phyloP scores from a whole-genome alignment of 2,888 invertebrate species.

The Ischnus inquisitorius region DNA sequence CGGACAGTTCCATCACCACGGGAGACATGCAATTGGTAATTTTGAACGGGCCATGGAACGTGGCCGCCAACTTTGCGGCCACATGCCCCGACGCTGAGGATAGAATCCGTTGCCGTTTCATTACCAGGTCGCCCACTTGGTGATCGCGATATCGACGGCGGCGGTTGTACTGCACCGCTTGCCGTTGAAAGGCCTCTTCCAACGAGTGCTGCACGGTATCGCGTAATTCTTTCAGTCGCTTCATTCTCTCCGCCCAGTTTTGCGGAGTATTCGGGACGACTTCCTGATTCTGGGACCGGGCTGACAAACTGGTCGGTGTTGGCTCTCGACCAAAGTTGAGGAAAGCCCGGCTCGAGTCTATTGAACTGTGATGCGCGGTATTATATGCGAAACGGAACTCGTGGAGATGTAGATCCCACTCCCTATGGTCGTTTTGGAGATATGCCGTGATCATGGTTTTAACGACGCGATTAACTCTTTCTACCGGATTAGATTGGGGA shows the following conservation, averaged over 20 bases:
- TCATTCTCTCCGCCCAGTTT: constrained; percentile 22
- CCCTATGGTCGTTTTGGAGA: not conserved
- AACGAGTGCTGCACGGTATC: not conserved
- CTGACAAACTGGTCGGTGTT: not conserved
- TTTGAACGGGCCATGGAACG: constrained; percentile 6
- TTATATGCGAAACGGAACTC: constrained; percentile 31
- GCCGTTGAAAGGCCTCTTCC: not conserved
- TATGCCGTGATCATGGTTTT: constrained; percentile 35
- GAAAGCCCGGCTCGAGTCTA: not conserved
- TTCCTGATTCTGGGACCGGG: not conserved
- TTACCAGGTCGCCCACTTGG: not conserved
- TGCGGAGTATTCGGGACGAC: not conserved
- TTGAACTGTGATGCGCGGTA: constrained; percentile 9
- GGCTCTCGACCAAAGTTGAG: constrained; percentile 20
- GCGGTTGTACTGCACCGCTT: constrained; percentile 1
- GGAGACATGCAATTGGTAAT: not conserved
- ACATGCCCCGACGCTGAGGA: constrained; percentile 5
- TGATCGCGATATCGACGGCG: not conserved
- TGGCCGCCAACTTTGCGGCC: constrained; percentile 15
- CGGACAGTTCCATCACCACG: not conserved
- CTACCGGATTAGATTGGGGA: constrained; percentile 56
- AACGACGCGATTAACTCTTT: constrained; percentile 42
- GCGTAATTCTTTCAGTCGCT: not conserved
- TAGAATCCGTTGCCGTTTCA: not conserved
- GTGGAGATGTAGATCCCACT: constrained; percentile 10